Evolutionary conservation across 2,888 invertebrate genomes (phyloP).

Genomic region (Ctenicera cuprea): DNA sequence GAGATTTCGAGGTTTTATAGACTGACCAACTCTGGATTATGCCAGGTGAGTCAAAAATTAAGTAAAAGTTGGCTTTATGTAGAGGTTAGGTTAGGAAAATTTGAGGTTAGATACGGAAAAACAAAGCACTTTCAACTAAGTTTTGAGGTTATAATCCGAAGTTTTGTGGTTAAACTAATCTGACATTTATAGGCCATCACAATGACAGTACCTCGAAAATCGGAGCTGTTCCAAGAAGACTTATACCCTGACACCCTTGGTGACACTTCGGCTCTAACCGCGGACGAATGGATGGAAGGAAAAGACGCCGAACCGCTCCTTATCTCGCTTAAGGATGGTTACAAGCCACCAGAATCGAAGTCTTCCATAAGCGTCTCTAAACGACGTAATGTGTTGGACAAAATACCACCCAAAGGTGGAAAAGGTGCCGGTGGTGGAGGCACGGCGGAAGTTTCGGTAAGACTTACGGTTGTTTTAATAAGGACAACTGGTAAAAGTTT

Average conservation of each 20-base stretch:
- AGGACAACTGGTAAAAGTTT: neutral
- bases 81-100: too few relatives aligned
- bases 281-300: conserved; percentile 95
- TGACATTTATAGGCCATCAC: conserved; percentile 80
- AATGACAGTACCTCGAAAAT: conserved; percentile 99
- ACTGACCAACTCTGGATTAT: conserved; percentile 94
- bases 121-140: too few relatives aligned
- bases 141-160: too few relatives aligned
- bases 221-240: conserved; percentile 97
- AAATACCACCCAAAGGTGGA: conserved; percentile 74
- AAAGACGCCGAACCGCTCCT: conserved; percentile 93
- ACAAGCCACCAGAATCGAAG: conserved; percentile 82
- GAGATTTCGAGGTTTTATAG: conserved; percentile 97
- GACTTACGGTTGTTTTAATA: conserved; percentile 54
- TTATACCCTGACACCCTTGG: conserved; percentile 96
- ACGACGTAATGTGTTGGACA: conserved; percentile 87
- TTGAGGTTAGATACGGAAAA: neutral
- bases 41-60: conserved; percentile 80
- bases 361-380: conserved; percentile 83
- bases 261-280: conserved; percentile 90
- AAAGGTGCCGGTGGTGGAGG: conserved; percentile 58
- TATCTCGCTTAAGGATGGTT: conserved; percentile 91
- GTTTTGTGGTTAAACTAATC: neutral
- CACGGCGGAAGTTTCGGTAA: conserved; percentile 67
- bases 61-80: neutral